Evolutionary conservation across 2,888 invertebrate genomes (phyloP).

Genomic region (Cryptocephalus primarius): DNA sequence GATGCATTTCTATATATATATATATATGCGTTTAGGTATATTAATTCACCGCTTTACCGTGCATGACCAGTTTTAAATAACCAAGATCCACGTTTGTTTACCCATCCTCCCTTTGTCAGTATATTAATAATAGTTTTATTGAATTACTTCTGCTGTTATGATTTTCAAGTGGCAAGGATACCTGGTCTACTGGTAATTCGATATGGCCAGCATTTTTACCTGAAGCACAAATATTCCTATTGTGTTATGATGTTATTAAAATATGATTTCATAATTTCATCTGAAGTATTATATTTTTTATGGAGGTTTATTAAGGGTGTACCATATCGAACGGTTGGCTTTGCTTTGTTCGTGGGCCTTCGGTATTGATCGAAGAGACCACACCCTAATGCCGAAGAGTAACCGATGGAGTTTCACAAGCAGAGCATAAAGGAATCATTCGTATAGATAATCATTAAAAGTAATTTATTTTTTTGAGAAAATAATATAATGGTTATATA

Average conservation of each 20-base stretch:
- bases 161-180: background rate
- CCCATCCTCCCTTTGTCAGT: background rate
- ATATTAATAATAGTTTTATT: background rate
- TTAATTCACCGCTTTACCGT: background rate
- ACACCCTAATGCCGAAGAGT: constrained; percentile 5
- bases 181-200: background rate
- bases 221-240: constrained; percentile 9
- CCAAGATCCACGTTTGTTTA: background rate
- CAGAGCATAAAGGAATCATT: background rate
- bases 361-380: constrained; percentile 10
- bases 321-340: background rate
- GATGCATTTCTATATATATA: background rate
- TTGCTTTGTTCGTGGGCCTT: constrained; percentile 7
- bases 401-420: background rate
- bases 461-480: too few relatives aligned
- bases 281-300: background rate
- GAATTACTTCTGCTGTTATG: background rate
- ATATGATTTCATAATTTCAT: constrained; percentile 19
- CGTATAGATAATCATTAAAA: too few relatives aligned
- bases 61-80: background rate
- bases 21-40: background rate
- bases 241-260: constrained; percentile 16
- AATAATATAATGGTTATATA: too few relatives aligned
- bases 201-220: constrained; percentile 11
- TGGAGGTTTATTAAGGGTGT: background rate